Evolutionary conservation across 2,888 invertebrate species (phyloP).

Genomic region (Empis livida): DNA sequence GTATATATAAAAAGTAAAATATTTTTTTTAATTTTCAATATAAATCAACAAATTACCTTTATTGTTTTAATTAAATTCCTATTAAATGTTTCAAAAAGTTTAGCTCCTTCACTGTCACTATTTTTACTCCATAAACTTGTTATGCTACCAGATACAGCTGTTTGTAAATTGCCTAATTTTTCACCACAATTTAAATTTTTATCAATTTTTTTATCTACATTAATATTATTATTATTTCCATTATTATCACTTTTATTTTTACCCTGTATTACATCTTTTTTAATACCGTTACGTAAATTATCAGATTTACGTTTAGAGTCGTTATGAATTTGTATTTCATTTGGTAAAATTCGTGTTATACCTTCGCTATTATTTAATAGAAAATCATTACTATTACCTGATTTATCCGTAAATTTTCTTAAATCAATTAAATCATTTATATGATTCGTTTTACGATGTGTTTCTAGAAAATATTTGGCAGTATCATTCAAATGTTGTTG

Average conservation of each 20-base stretch:
- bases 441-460: slow-evolving; percentile 5
- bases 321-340: slow-evolving; percentile 15
- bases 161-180: slow-evolving; percentile 14
- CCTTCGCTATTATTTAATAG: not conserved
- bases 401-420: slow-evolving; percentile 10
- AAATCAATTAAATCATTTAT: slow-evolving; percentile 13
- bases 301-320: slow-evolving; percentile 13
- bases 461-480: slow-evolving; percentile 17
- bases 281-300: not conserved
- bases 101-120: slow-evolving; percentile 35
- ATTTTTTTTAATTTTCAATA: not conserved
- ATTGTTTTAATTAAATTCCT: slow-evolving; percentile 36
- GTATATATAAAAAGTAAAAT: not conserved
- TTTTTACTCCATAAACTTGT: slow-evolving; percentile 36
- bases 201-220: slow-evolving; percentile 17
- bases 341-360: not conserved
- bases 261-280: slow-evolving; percentile 9
- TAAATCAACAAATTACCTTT: slow-evolving; percentile 23
- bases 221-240: slow-evolving; percentile 5
- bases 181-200: slow-evolving; percentile 9
- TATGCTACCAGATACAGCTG: slow-evolving; percentile 30
- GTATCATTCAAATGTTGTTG: slow-evolving; percentile 14
- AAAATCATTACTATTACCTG: not conserved
- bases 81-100: slow-evolving; percentile 36
- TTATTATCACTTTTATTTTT: not conserved